A percentile compares a stretch with the other conserved stretches of the same genome.
phyloP scores from a whole-genome alignment of 2,113 vertebrate species.

The Motacilla alba region DNA sequence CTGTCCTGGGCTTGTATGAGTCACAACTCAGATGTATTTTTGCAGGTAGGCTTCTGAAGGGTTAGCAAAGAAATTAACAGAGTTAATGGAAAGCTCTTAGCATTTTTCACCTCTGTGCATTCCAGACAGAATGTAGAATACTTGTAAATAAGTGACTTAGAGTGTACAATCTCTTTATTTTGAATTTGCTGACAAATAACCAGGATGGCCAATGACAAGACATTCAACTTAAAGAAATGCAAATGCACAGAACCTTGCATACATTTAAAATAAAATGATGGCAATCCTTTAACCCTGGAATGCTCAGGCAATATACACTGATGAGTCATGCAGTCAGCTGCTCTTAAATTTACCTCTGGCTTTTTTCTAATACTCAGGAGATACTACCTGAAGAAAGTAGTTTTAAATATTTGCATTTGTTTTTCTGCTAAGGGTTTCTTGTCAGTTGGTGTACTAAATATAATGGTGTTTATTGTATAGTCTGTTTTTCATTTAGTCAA shows the following conservation, averaged over 20 bases:
- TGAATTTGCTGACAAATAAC: slow-evolving; percentile 19
- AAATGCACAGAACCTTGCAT: slow-evolving; percentile 41
- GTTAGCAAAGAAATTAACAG: background rate
- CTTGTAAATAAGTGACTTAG: background rate
- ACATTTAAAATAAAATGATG: slow-evolving; percentile 16
- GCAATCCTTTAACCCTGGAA: background rate
- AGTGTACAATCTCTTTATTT: background rate
- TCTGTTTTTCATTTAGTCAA: background rate
- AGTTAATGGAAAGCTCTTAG: background rate
- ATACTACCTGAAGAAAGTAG: slow-evolving; percentile 15
- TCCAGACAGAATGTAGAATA: background rate
- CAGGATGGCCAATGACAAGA: background rate
- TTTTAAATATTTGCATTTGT: slow-evolving; percentile 3
- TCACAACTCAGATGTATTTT: background rate
- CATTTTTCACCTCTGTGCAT: background rate
- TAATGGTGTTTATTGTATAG: background rate
- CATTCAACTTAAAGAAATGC: background rate
- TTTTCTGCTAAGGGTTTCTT: background rate
- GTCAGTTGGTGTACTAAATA: background rate
- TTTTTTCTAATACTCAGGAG: slow-evolving; percentile 34
- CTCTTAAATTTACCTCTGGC: slow-evolving; percentile 23
- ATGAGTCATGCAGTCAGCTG: slow-evolving; percentile 59
- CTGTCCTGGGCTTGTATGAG: background rate
- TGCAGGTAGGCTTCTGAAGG: background rate
- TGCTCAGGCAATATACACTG: slow-evolving; percentile 33